These are phyloP conservation scores for Aegithalos caudatus DNA, from an alignment of 2,113 vertebrate genomes.

Conservation along the genomic window DNA sequence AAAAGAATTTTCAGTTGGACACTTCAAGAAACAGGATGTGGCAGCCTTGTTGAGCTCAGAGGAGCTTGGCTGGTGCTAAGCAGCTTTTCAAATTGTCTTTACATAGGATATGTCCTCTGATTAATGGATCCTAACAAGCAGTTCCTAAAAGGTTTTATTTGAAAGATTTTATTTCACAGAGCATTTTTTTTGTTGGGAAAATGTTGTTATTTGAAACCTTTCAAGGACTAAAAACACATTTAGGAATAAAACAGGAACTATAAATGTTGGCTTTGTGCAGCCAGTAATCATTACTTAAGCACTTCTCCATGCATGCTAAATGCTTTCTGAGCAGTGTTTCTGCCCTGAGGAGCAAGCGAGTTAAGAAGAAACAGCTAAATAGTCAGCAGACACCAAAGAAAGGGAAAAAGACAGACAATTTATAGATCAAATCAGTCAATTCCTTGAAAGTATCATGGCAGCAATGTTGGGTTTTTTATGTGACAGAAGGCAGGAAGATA, in stretches of 20 bases:
- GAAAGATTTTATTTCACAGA: neutral
- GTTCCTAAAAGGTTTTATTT: neutral
- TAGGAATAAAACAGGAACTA: neutral
- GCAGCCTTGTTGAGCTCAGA: neutral
- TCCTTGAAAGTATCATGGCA: neutral
- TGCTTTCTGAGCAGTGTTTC: neutral
- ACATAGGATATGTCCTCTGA: rapidly evolving
- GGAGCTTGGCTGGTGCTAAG: neutral
- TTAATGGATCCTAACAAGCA: neutral
- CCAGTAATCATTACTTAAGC: neutral
- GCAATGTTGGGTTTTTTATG: neutral
- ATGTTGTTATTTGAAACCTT: neutral
- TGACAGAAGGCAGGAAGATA: conserved; percentile 4
- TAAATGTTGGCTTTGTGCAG: neutral
- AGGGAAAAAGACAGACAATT: neutral
- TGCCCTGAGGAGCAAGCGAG: neutral
- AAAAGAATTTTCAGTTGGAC: neutral
- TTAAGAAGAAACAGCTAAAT: neutral
- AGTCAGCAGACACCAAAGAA: neutral
- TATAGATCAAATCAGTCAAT: neutral
- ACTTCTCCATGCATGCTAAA: neutral
- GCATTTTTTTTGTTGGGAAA: neutral
- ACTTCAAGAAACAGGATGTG: neutral
- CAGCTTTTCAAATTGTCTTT: neutral
- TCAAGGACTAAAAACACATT: neutral